These are phyloP conservation scores for Beris morrisii DNA, from an alignment of 2,888 invertebrate genomes.

Conservation along the genomic window DNA sequence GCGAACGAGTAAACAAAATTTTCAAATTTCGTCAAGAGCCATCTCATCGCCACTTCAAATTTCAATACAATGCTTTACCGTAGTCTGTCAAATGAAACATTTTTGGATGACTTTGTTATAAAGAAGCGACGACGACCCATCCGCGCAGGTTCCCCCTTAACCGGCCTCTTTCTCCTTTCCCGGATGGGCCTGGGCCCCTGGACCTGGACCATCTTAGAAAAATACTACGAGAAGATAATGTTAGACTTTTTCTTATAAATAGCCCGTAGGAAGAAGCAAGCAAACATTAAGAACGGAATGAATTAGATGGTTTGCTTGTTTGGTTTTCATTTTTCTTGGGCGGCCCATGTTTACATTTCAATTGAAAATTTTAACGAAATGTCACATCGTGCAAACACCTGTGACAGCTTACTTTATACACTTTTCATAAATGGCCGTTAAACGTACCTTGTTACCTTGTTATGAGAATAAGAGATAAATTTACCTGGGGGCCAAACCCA, in stretches of 20 bases:
- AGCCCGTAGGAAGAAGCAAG: constrained; percentile 9
- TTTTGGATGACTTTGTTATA: constrained; percentile 29
- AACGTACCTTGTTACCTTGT: constrained; percentile 23
- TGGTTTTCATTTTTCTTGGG: constrained; percentile 25
- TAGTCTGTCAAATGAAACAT: constrained; percentile 30
- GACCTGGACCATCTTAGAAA: too few species aligned
- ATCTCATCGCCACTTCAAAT: constrained; percentile 22
- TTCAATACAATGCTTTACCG: neutral
- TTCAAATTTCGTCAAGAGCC: constrained; percentile 25
- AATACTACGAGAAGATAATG: too few species aligned
- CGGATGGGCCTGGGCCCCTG: too few species aligned
- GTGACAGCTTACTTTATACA: constrained; percentile 28
- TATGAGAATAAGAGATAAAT: constrained; percentile 27
- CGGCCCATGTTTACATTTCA: constrained; percentile 31
- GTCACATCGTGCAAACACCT: constrained; percentile 31
- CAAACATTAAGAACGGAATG: constrained; percentile 15
- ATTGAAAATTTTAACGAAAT: constrained; percentile 35
- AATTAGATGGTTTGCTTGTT: constrained; percentile 21
- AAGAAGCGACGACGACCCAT: constrained; percentile 27
- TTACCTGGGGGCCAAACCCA: constrained; percentile 25
- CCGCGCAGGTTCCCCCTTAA: constrained; percentile 1
- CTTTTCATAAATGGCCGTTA: constrained; percentile 18
- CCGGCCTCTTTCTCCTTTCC: too few species aligned
- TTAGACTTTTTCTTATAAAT: too few species aligned
- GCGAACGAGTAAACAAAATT: constrained; percentile 28